These are phyloP conservation scores for Chrysaora quinquecirrha DNA, from an alignment of 30 jellyfish, hydroid and myxozoan genomes.

Conservation along the genomic window DNA sequence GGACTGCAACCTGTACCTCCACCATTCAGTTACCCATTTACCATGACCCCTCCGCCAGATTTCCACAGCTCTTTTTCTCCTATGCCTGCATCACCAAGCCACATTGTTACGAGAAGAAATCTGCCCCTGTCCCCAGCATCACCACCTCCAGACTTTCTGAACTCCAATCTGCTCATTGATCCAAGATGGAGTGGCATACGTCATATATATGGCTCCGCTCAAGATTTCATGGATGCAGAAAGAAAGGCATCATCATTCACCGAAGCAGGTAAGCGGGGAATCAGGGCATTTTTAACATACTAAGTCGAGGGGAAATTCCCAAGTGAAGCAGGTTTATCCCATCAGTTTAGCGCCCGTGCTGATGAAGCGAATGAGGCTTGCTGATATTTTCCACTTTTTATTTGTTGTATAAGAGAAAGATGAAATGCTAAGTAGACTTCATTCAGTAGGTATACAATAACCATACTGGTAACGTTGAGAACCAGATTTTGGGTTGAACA, in stretches of 20 bases:
- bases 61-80: slow-evolving; percentile 68
- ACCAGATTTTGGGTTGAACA: too few species aligned
- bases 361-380: too few species aligned
- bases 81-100: slow-evolving; percentile 59
- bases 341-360: too few species aligned
- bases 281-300: too few species aligned
- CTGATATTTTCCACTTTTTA: too few species aligned
- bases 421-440: too few species aligned
- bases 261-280: slow-evolving; percentile 77
- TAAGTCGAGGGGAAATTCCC: too few species aligned
- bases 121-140: slow-evolving; percentile 73
- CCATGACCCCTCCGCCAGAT: slow-evolving; percentile 73
- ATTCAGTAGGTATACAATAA: too few species aligned
- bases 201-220: slow-evolving; percentile 71
- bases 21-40: slow-evolving; percentile 51
- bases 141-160: slow-evolving; percentile 43
- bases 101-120: slow-evolving; percentile 78
- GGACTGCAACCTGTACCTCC: slow-evolving; percentile 28
- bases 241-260: slow-evolving; percentile 38
- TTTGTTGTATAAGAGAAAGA: too few species aligned
- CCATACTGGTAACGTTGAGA: too few species aligned
- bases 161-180: slow-evolving; percentile 74
- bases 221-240: slow-evolving; percentile 72
- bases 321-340: too few species aligned
- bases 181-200: slow-evolving; percentile 90